Evolutionary conservation across 92 coral and sea anemone genomes (phyloP).

Genomic region (Desmophyllum pertusum): DNA sequence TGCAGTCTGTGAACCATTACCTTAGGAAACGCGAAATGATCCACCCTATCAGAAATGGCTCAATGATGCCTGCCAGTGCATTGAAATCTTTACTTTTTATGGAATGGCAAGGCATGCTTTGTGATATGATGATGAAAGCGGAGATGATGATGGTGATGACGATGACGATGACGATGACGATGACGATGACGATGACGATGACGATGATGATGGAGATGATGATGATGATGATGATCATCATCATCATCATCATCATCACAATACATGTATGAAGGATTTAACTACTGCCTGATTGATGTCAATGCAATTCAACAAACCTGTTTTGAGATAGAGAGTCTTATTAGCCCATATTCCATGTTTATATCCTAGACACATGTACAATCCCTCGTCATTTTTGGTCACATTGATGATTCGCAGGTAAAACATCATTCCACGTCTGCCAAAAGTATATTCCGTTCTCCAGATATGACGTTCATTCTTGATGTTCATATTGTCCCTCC

Average conservation of each 20-base stretch:
- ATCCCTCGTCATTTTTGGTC: conserved; percentile 35
- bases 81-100: too few relatives aligned
- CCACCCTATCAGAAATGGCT: background rate
- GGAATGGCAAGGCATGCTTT: background rate
- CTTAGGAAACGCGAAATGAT: too few relatives aligned
- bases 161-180: background rate
- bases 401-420: conserved; percentile 21
- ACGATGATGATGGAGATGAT: background rate
- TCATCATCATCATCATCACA: too few relatives aligned
- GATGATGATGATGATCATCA: background rate
- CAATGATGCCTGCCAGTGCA: background rate
- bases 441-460: background rate
- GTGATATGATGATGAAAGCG: too few relatives aligned
- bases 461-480: background rate
- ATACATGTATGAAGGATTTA: background rate
- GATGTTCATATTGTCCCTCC: background rate
- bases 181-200: background rate
- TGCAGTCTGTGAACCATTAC: too few relatives aligned
- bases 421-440: background rate
- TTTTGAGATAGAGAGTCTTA: conserved; percentile 9
- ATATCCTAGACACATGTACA: conserved; percentile 8
- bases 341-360: background rate
- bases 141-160: background rate
- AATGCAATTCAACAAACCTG: conserved; percentile 13
- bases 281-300: background rate